These are phyloP conservation scores for Cremastinae sp. DNA, from an alignment of 2,888 invertebrate genomes.

Conservation along the genomic window DNA sequence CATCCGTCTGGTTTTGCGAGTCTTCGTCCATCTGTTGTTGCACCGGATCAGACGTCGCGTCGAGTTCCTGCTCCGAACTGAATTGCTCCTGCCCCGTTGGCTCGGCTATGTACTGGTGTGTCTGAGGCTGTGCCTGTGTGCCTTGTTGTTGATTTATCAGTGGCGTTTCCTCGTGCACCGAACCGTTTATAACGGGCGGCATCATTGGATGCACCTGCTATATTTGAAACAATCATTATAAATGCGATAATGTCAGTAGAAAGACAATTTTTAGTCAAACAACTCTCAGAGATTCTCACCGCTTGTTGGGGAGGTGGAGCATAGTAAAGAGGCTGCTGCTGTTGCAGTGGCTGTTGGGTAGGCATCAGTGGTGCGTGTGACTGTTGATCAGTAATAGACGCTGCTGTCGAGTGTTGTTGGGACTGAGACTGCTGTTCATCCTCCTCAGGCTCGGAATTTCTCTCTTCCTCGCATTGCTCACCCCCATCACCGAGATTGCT, in stretches of 20 bases:
- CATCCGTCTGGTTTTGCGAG: constrained; percentile 72
- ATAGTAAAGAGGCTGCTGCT: constrained; percentile 69
- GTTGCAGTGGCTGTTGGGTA: constrained; percentile 61
- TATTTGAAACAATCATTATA: constrained; percentile 10
- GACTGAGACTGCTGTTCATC: constrained; percentile 80
- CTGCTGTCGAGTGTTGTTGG: constrained; percentile 69
- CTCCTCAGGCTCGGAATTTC: constrained; percentile 86
- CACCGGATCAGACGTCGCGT: constrained; percentile 67
- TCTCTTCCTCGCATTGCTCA: constrained; percentile 83
- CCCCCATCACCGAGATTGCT: constrained; percentile 70
- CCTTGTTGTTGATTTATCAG: constrained; percentile 74
- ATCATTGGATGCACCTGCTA: constrained; percentile 75
- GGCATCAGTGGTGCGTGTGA: constrained; percentile 63
- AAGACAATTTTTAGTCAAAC: no score
- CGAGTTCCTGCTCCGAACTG: constrained; percentile 74
- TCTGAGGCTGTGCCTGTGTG: constrained; percentile 68
- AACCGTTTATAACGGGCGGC: constrained; percentile 77
- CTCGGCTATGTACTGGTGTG: constrained; percentile 72
- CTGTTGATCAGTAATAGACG: constrained; percentile 68
- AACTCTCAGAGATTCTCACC: constrained; percentile 32
- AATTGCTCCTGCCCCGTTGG: constrained; percentile 73
- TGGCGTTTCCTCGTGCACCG: constrained; percentile 77
- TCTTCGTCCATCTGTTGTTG: constrained; percentile 73
- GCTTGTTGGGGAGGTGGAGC: constrained; percentile 70
- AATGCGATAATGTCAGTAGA: no score